phyloP scores from a whole-genome alignment of 2,113 vertebrate species.

The Ariopsis seemanni region DNA sequence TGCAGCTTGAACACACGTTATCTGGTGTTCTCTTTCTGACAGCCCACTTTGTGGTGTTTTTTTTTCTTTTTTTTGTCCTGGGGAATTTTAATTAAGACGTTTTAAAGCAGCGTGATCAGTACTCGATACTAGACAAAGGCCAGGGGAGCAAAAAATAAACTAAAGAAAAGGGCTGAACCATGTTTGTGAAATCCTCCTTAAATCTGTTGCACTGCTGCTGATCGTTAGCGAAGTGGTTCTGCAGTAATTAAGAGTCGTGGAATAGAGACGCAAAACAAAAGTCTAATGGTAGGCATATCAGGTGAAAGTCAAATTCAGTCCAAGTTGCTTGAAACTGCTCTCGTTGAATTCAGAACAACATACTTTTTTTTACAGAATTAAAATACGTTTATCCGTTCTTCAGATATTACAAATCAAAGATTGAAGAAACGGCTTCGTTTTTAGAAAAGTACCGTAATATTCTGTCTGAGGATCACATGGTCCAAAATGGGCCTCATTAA shows the following conservation, averaged over 20 bases:
- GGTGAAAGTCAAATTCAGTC: too few relatives aligned
- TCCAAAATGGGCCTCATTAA: too few relatives aligned
- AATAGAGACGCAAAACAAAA: not conserved
- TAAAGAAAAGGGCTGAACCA: constrained; percentile 66
- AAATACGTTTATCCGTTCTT: too few relatives aligned
- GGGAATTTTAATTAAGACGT: constrained; percentile 3
- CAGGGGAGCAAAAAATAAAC: constrained; percentile 29
- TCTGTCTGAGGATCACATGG: too few relatives aligned
- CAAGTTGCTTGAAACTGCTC: too few relatives aligned
- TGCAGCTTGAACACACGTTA: constrained; percentile 58
- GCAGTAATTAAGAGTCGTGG: constrained; percentile 6
- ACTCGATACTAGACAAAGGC: constrained; percentile 47
- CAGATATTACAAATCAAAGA: too few relatives aligned
- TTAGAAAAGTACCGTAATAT: too few relatives aligned
- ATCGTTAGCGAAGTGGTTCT: constrained; percentile 30
- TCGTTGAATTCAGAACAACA: too few relatives aligned
- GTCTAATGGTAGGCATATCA: not conserved
- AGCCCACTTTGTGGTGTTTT: constrained; percentile 34
- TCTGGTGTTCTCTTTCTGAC: constrained; percentile 56
- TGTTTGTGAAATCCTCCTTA: constrained; percentile 41
- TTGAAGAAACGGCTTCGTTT: too few relatives aligned
- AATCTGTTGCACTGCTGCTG: constrained; percentile 47
- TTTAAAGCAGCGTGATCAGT: constrained; percentile 26
- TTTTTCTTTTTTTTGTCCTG: not conserved
- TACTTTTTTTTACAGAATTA: too few relatives aligned